Conservation (phyloP, 2,888 invertebrate genomes). For the Chymomyza caudatula region DNA sequence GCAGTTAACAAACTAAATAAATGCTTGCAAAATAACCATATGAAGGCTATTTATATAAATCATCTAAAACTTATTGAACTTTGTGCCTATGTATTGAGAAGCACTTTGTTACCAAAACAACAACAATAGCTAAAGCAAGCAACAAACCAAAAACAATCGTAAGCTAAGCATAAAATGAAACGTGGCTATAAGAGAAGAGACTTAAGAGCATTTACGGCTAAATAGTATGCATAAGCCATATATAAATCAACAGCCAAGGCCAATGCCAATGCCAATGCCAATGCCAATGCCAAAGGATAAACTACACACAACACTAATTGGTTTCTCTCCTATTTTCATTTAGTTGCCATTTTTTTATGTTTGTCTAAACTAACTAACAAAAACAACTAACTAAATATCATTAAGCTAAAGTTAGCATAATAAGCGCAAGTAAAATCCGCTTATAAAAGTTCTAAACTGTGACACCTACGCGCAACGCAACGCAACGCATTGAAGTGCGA, state of each 20-base stretch:
- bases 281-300: too few relatives aligned
- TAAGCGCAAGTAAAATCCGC: too few relatives aligned
- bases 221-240: not conserved
- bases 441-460: not conserved
- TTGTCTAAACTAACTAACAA: not conserved
- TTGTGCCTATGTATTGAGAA: too few relatives aligned
- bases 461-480: not conserved
- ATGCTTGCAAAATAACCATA: too few relatives aligned
- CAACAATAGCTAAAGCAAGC: not conserved
- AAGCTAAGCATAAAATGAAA: not conserved
- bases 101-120: too few relatives aligned
- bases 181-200: constrained; percentile 1
- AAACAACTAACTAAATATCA: not conserved
- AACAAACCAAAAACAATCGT: not conserved
- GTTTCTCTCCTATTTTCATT: too few relatives aligned
- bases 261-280: too few relatives aligned
- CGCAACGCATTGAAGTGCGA: not conserved
- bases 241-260: not conserved
- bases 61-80: too few relatives aligned
- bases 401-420: too few relatives aligned
- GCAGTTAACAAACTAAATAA: not conserved
- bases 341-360: too few relatives aligned
- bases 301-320: too few relatives aligned
- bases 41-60: too few relatives aligned
- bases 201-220: not conserved